phyloP scores from a whole-genome alignment of 2,113 vertebrate genomes.

The Corapipo altera region DNA sequence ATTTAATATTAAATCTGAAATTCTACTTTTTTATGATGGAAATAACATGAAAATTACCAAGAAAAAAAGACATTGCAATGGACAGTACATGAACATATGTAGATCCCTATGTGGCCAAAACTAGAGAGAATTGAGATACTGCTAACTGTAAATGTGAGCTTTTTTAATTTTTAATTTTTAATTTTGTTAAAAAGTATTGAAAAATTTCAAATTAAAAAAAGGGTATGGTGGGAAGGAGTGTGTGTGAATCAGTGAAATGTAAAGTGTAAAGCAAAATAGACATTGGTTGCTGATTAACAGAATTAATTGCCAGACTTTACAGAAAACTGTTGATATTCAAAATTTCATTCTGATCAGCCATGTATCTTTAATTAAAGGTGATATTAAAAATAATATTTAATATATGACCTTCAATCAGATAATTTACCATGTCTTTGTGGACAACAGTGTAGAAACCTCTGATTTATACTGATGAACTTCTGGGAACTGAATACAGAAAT shows the following conservation, averaged over 20 bases:
- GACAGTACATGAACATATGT: background rate
- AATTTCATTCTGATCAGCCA: accelerated
- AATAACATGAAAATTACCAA: background rate
- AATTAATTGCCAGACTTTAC: background rate
- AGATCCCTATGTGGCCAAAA: background rate
- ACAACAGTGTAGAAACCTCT: background rate
- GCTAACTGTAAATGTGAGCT: background rate
- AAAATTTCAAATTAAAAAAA: background rate
- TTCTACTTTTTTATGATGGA: background rate
- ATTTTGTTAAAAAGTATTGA: background rate
- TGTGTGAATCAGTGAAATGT: background rate
- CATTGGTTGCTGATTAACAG: background rate
- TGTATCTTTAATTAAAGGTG: background rate
- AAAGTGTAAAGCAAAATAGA: background rate
- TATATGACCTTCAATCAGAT: background rate
- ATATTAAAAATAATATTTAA: background rate
- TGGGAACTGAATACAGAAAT: background rate
- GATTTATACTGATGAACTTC: background rate
- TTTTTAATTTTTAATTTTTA: background rate
- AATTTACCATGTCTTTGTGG: background rate
- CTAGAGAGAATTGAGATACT: background rate
- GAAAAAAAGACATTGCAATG: background rate
- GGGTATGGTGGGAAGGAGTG: accelerated
- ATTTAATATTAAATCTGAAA: background rate
- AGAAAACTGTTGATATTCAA: background rate